These are phyloP conservation scores for Forbesichthys papilliferus DNA, from an alignment of 2,113 vertebrate genomes.

Conservation along the genomic window DNA sequence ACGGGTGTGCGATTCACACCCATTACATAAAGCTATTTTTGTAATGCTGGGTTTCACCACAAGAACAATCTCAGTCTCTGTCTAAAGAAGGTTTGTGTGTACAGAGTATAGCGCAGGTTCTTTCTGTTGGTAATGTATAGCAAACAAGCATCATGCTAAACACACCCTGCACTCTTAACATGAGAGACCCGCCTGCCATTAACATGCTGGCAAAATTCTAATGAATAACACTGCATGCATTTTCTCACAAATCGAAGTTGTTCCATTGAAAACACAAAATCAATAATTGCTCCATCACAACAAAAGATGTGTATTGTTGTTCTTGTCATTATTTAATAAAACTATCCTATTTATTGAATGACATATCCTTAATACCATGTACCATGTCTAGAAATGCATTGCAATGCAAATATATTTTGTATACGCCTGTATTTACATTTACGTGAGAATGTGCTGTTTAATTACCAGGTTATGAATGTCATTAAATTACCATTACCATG, in stretches of 20 bases:
- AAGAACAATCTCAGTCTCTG: background rate
- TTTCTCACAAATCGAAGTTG: background rate
- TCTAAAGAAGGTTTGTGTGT: background rate
- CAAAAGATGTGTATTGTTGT: background rate
- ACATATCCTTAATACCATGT: background rate
- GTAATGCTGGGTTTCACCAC: background rate
- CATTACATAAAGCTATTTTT: too few species aligned
- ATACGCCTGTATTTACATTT: slow-evolving; percentile 25
- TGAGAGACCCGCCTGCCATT: background rate
- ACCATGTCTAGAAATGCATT: background rate
- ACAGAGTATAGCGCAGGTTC: slow-evolving; percentile 8
- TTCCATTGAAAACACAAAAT: background rate
- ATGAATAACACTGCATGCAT: slow-evolving; percentile 4
- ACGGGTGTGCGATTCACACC: too few species aligned
- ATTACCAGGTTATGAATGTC: slow-evolving; percentile 23
- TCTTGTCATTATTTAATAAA: too few species aligned
- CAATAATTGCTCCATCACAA: background rate
- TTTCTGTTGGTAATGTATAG: background rate
- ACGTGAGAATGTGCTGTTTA: slow-evolving; percentile 17
- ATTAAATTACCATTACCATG: slow-evolving; percentile 48
- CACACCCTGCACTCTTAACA: background rate
- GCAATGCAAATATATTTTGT: too few species aligned
- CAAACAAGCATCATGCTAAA: slow-evolving; percentile 3
- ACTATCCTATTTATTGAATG: background rate
- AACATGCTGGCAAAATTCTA: background rate